Conservation (phyloP, 2,113 vertebrate genomes). For the Nothobranchius furzeri region DNA sequence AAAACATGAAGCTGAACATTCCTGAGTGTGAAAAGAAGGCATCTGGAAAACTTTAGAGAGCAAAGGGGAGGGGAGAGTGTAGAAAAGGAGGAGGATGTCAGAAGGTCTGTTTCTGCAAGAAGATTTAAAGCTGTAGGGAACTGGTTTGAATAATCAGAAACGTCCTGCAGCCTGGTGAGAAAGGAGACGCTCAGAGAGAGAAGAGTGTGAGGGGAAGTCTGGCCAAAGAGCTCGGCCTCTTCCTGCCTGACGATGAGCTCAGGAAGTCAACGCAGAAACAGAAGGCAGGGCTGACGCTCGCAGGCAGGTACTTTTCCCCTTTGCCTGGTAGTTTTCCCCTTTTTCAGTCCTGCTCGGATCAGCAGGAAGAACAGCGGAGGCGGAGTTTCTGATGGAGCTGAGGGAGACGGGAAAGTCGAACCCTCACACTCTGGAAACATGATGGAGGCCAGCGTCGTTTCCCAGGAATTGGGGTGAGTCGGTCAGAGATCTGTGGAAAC, state of each 20-base stretch:
- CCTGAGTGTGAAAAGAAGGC: slow-evolving; percentile 44
- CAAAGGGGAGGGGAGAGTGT: slow-evolving; percentile 33
- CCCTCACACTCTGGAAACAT: slow-evolving; percentile 29
- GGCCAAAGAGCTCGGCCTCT: slow-evolving; percentile 50
- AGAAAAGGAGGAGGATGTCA: slow-evolving; percentile 22
- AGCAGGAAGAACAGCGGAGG: slow-evolving; percentile 62
- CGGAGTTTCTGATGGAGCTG: slow-evolving; percentile 49
- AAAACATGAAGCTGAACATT: slow-evolving; percentile 53
- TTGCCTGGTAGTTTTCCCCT: slow-evolving; percentile 51
- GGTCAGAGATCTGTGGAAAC: neutral
- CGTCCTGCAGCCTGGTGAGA: neutral
- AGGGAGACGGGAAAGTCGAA: slow-evolving; percentile 23
- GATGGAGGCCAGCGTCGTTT: slow-evolving; percentile 61
- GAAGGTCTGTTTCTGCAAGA: neutral
- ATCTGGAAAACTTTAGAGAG: slow-evolving; percentile 63
- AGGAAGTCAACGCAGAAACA: slow-evolving; percentile 59
- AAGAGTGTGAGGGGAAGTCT: slow-evolving; percentile 43
- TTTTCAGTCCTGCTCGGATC: slow-evolving; percentile 47
- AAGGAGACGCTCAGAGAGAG: neutral
- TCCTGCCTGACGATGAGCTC: slow-evolving; percentile 58
- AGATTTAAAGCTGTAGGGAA: neutral
- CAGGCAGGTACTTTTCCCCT: slow-evolving; percentile 49
- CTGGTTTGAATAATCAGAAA: neutral
- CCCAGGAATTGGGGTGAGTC: slow-evolving; percentile 55
- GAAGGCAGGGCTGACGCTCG: slow-evolving; percentile 48